Evolutionary conservation across 1,140 invertebrate species (phyloP), one percentile per base, ranked within the genome.

Genomic region (Palaemon carinicauda): DNA sequence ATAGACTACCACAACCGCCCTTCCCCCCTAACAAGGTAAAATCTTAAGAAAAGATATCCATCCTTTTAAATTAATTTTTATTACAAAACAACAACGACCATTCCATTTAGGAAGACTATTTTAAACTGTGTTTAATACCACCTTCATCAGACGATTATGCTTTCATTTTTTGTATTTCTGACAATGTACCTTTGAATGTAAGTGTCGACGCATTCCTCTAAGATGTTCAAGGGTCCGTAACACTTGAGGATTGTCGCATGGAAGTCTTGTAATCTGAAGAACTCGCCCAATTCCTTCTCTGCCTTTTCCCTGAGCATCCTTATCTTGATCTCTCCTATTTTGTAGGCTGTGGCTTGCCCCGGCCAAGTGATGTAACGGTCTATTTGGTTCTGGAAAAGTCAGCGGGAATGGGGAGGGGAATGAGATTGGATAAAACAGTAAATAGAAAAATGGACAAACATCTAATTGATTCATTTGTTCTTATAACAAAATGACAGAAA

Each of bases 321-420:
- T 10, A 93, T 91, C 89, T 92, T 92, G 3, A 93, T 77, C 87
- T 93, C 91, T 1, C 92, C 92, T 24, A 92, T 91, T 19, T 77
- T 77, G 74, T 77, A 77, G 27, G 74, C 15, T 17, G 33, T 15
- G 24, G 74, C 74, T 19, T 77, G 74, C 7, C 74, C 92, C 15
- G 92, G 92, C 92, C 91, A 92, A 2, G 92, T 92, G 73, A 93
- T 91, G 89, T 93, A 92, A 31, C 92, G 90, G 75, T 92, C 90
- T 21, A 92, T 88, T 89, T 92, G 92, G n/a, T 89, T 53, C 74
- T 77, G 74, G 65, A 24, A 69, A 27, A 24, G 65, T n/a, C n/a
- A n/a, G n/a, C n/a, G n/a, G n/a, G n/a, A n/a, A n/a, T n/a, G n/a
- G n/a, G n/a, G n/a, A n/a, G n/a, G n/a, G n/a, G n/a, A n/a, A n/a